Conservation (phyloP, 2,888 invertebrate genomes). For the Hydriomena furcata region DNA sequence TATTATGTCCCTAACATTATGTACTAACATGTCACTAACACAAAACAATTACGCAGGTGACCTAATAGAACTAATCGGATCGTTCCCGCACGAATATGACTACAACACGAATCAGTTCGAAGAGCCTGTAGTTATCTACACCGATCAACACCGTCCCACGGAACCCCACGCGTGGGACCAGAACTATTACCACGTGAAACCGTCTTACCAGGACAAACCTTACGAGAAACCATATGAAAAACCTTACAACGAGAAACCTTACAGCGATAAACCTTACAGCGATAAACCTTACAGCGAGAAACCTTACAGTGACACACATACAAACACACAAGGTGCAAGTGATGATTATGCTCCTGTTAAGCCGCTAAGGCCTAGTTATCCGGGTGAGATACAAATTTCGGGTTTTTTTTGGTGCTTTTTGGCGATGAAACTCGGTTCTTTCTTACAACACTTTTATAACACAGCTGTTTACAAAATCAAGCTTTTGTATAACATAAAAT, state of each 20-base stretch:
- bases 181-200: slow-evolving; percentile 73
- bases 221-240: slow-evolving; percentile 34
- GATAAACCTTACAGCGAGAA: slow-evolving; percentile 49
- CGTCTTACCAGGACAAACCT: slow-evolving; percentile 71
- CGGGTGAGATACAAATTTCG: slow-evolving; percentile 64
- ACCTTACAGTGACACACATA: slow-evolving; percentile 21
- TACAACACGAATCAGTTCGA: slow-evolving; percentile 76
- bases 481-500: too few relatives aligned
- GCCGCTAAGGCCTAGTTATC: slow-evolving; percentile 68
- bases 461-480: too few relatives aligned
- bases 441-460: slow-evolving; percentile 2
- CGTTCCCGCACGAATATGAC: slow-evolving; percentile 78
- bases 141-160: slow-evolving; percentile 59
- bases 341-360: slow-evolving; percentile 78
- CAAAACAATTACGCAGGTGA: slow-evolving; percentile 67
- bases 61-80: slow-evolving; percentile 76
- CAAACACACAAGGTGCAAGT: slow-evolving; percentile 49
- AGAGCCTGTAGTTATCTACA: slow-evolving; percentile 77
- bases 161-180: slow-evolving; percentile 66
- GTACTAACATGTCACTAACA: slow-evolving; percentile 37
- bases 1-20: background rate
- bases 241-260: slow-evolving; percentile 40
- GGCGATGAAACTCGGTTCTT: slow-evolving; percentile 44
- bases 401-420: slow-evolving; percentile 31
- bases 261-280: slow-evolving; percentile 30